Conservation (phyloP, 2,888 invertebrate species). For the Acanthoscelides obtectus region DNA sequence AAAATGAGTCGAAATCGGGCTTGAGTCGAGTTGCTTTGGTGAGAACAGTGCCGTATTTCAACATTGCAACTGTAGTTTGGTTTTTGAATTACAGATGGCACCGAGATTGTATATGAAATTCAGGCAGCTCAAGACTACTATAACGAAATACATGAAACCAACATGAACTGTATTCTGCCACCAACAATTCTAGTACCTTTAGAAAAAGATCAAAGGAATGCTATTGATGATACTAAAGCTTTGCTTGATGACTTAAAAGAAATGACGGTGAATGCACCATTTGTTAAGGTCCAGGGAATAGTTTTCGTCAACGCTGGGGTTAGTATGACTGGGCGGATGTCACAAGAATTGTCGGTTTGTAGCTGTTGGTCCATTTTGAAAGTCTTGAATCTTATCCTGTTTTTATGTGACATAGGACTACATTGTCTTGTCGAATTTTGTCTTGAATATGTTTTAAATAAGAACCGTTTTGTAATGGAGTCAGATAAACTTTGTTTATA, state of each 20-base stretch:
- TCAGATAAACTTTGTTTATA: too few species aligned
- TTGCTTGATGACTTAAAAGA: background rate
- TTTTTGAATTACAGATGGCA: conserved; percentile 9
- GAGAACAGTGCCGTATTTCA: too few species aligned
- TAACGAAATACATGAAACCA: conserved; percentile 17
- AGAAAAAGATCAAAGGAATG: background rate
- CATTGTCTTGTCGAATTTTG: too few species aligned
- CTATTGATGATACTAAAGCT: background rate
- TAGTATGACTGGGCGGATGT: background rate
- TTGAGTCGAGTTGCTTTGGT: too few species aligned
- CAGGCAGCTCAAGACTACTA: conserved; percentile 28
- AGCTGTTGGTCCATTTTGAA: too few species aligned
- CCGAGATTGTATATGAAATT: conserved; percentile 26
- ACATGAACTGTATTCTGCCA: conserved; percentile 4
- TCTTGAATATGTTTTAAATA: too few species aligned
- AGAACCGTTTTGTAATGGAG: too few species aligned
- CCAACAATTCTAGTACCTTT: conserved; percentile 3
- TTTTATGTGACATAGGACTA: too few species aligned
- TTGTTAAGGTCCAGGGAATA: background rate
- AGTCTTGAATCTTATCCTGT: too few species aligned
- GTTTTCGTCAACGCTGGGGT: background rate
- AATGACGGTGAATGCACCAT: background rate
- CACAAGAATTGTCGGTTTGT: too few species aligned
- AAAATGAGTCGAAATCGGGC: too few species aligned
- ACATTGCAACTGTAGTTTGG: too few species aligned